Base-by-base conservation (phyloP, 1,140 invertebrate species). In the Trichoplusia ni region DNA sequence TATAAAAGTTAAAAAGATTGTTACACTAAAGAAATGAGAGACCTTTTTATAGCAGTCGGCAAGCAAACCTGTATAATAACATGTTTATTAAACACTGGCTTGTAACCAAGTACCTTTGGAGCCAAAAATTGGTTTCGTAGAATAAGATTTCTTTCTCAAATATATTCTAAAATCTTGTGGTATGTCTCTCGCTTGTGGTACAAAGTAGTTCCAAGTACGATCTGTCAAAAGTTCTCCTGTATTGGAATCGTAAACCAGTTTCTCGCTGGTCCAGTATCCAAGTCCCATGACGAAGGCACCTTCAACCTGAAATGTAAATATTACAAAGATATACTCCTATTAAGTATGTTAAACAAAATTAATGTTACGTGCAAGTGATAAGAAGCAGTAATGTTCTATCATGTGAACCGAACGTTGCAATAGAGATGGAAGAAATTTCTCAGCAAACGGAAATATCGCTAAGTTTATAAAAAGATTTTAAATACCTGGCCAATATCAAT, bases 271-370 rank as follows among this genome's bases (percentile, higher is more conserved):
- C 92, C 94, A 96, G 73, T 95, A 95, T 18, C 97, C 96, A 2
- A 96, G 64, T 1, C 96, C 97, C 96, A 97, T 97, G 2, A 97
- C 90, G 77, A 96, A 96, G 1, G 95, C 95, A n/a, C 96, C 97
- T 92, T 97, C 96, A 0, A 92, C 67, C 84, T 86, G 18, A 6
- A 65, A 61, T 27, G 9, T 3, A 54, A 31, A 21, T 2, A 33
- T 14, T 33, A 0, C 18, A 9, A 33, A 33, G 9, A 51, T 31
- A 0, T 6, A 8, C 37, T 38, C 37, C 14, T 16, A 37, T 6
- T 6, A 16, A 2, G n/a, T n/a, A n/a, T n/a, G n/a, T n/a, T n/a
- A n/a, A n/a, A n/a, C n/a, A n/a, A n/a, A n/a, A n/a, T n/a, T n/a
- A n/a, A n/a, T n/a, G n/a, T n/a, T n/a, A n/a, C n/a, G n/a, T n/a